Base-by-base conservation (phyloP, 2,797 vertebrate genomes). In the Labeo calbasu region DNA sequence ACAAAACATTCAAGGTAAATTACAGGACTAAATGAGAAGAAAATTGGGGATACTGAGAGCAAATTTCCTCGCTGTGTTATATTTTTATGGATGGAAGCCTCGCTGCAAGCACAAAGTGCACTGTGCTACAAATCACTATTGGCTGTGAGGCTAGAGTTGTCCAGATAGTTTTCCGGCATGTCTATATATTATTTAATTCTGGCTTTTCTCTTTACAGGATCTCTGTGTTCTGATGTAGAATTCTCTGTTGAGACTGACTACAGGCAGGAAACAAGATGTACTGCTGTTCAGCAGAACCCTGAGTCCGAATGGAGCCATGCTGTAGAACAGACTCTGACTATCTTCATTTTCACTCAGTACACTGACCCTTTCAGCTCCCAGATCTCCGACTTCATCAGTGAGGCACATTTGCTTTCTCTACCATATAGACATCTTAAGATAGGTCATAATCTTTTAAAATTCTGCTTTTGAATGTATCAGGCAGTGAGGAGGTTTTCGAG, bases 321-420 rank as follows among this genome's bases (percentile, higher is more conserved):
- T 65, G 88, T 90, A 76, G 85, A 87, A 36, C 90, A 90, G 81
- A 88, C 73, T 32, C 85, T 92, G 17, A 81, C 71, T 28, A 65
- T 92, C 55, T 90, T 91, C 65, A 81, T 92, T 82, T 90, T 92
- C 55, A 55, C 88, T 80, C 85, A 89, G 43, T 88, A 90, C 83
- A 88, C 59, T 14, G 89, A 91, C 72, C 86, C 90, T n/a, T 92
- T 92, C 81, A 84, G 79, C 72, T 90, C 87, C 57, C 88, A 92
- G 69, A 85, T 90, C 40, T 65, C 88, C 32, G 89, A 89, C 66
- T 48, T 87, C 9, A 73, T 90, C 36, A 78, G 89, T 91, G 87
- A 23, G 85, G 28, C 8, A 43, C 53, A 13, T 79, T 19, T 25
- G 5, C 13, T 21, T 59, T 19, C n/a, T n/a, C 3, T 17, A 19